Evolutionary conservation across 1,140 invertebrate species (phyloP).

Genomic region (Hydropsyche tenuis): DNA sequence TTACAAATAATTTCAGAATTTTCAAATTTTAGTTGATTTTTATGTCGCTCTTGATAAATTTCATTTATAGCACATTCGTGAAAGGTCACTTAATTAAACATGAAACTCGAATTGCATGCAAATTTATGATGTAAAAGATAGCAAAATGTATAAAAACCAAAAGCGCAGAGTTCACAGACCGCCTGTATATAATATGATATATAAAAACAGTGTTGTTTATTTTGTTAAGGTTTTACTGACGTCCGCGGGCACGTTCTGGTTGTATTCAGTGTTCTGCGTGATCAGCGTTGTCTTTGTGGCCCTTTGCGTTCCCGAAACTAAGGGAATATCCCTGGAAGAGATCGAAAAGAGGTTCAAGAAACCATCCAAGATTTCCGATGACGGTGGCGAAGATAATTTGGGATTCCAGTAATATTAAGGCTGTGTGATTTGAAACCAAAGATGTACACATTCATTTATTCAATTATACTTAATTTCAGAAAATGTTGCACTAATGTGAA

Average conservation of each 20-base stretch:
- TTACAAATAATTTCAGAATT: too few relatives aligned
- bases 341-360: conserved; percentile 63
- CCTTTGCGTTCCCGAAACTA: conserved; percentile 73
- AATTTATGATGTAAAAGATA: too few relatives aligned
- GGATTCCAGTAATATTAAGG: conserved; percentile 31
- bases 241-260: conserved; percentile 73
- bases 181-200: too few relatives aligned
- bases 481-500: too few relatives aligned
- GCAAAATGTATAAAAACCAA: too few relatives aligned
- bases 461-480: too few relatives aligned
- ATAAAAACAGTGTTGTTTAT: neutral
- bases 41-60: too few relatives aligned
- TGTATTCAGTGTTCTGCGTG: conserved; percentile 76
- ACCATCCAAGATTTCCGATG: neutral
- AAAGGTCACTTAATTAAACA: too few relatives aligned
- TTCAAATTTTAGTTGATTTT: too few relatives aligned
- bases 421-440: neutral
- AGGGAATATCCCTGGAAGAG: conserved; percentile 72
- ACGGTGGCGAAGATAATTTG: conserved; percentile 38
- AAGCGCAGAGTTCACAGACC: too few relatives aligned
- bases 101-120: too few relatives aligned
- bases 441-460: neutral
- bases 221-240: conserved; percentile 56
- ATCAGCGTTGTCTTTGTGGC: conserved; percentile 68
- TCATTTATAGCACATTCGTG: too few relatives aligned